A percentile compares a stretch with the other conserved stretches of the same genome.
phyloP scores from a whole-genome alignment of 2,113 vertebrate genomes.

The Rhizomys pruinosus region DNA sequence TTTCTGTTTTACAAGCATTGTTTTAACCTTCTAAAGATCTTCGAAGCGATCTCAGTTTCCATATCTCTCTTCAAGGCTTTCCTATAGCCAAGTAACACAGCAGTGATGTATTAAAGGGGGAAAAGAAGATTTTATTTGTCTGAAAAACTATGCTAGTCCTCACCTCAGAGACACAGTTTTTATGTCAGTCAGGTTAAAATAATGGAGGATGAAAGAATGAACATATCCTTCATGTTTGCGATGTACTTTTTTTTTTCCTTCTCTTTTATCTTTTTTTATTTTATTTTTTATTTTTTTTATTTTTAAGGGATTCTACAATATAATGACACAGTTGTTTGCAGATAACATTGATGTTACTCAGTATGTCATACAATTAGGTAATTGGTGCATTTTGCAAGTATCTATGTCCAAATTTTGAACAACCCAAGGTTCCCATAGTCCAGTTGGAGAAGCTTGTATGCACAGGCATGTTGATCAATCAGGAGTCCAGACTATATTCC shows the following conservation, averaged over 20 bases:
- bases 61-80: slow-evolving; percentile 23
- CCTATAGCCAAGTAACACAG: background rate
- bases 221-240: slow-evolving; percentile 73
- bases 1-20: slow-evolving; percentile 27
- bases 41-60: background rate
- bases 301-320: too few species aligned
- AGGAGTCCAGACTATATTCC: too few species aligned
- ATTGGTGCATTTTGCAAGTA: too few species aligned
- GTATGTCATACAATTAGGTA: too few species aligned
- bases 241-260: slow-evolving; percentile 43
- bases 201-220: slow-evolving; percentile 92
- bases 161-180: slow-evolving; percentile 6
- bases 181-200: slow-evolving; percentile 85
- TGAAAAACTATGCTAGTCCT: background rate
- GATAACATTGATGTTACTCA: too few species aligned
- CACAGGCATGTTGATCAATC: too few species aligned
- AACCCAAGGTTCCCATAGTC: too few species aligned
- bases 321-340: too few species aligned
- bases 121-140: background rate
- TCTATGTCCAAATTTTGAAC: too few species aligned
- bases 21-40: background rate
- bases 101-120: background rate
- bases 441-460: too few species aligned
- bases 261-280: too few species aligned
- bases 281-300: background rate